A percentile compares a stretch with the other conserved stretches of the same genome.
These are phyloP conservation scores for Masnerella sp. DNA, from an alignment of 2,888 invertebrate species.

Conservation along the genomic window DNA sequence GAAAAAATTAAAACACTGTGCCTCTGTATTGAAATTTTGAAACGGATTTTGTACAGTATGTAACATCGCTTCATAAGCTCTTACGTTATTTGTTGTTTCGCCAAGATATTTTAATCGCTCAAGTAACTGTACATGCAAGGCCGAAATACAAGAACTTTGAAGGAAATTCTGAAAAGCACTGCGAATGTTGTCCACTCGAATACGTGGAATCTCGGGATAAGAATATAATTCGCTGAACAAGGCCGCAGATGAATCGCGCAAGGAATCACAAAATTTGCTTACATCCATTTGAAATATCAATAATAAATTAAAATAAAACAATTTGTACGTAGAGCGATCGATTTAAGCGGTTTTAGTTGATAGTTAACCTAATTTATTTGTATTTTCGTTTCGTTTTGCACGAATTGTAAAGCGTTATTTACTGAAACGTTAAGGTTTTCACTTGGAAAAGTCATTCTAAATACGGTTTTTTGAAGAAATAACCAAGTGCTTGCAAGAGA, in stretches of 20 bases:
- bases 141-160: not conserved
- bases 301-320: not conserved
- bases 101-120: constrained; percentile 18
- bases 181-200: constrained; percentile 26
- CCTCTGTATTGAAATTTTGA: not conserved
- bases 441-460: not conserved
- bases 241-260: not conserved
- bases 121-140: constrained; percentile 7
- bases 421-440: constrained; percentile 7
- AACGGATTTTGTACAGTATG: not conserved
- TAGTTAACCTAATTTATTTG: not conserved
- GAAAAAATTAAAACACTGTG: not conserved
- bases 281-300: constrained; percentile 5
- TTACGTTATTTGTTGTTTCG: not conserved
- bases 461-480: constrained; percentile 11
- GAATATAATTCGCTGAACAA: constrained; percentile 21
- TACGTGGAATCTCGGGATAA: constrained; percentile 12
- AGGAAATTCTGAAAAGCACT: constrained; percentile 7
- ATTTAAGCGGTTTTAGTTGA: not conserved
- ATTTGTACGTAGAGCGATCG: too few relatives aligned
- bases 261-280: not conserved
- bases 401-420: constrained; percentile 18
- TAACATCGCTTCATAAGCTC: not conserved
- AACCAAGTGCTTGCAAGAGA: not conserved
- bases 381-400: constrained; percentile 1